Conservation (phyloP, 2,888 invertebrate genomes). For the Platynereis dumerilii region DNA sequence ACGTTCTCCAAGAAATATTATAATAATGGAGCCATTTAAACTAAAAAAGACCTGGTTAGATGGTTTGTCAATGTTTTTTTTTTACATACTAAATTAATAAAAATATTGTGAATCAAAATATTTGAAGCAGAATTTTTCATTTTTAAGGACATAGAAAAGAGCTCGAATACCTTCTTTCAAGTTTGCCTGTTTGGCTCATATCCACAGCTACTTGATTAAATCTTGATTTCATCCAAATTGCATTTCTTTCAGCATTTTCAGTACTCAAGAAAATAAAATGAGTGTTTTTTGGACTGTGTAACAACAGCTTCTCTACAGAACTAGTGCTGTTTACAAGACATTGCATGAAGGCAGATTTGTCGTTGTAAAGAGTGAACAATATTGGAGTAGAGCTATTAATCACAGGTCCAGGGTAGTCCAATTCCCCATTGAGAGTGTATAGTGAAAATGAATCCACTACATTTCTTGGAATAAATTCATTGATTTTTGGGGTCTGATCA, state of each 20-base stretch:
- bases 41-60: too few species aligned
- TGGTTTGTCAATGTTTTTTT: too few species aligned
- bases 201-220: conserved; percentile 12
- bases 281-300: conserved; percentile 26
- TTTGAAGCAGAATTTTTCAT: too few species aligned
- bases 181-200: not conserved
- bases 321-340: conserved; percentile 38
- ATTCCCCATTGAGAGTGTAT: not conserved
- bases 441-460: not conserved
- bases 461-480: not conserved
- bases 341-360: conserved; percentile 41
- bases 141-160: too few species aligned
- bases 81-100: too few species aligned
- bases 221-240: conserved; percentile 42
- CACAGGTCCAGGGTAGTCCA: conserved; percentile 32
- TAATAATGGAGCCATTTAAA: too few species aligned
- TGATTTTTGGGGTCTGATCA: too few species aligned
- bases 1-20: too few species aligned
- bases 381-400: conserved; percentile 34
- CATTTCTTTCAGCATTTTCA: conserved; percentile 32
- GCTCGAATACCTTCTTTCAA: not conserved
- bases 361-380: conserved; percentile 41
- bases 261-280: conserved; percentile 40
- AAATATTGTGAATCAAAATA: too few species aligned
- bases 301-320: conserved; percentile 36